phyloP scores from a whole-genome alignment of 2,797 vertebrate genomes.

The Tamandua tetradactyla region DNA sequence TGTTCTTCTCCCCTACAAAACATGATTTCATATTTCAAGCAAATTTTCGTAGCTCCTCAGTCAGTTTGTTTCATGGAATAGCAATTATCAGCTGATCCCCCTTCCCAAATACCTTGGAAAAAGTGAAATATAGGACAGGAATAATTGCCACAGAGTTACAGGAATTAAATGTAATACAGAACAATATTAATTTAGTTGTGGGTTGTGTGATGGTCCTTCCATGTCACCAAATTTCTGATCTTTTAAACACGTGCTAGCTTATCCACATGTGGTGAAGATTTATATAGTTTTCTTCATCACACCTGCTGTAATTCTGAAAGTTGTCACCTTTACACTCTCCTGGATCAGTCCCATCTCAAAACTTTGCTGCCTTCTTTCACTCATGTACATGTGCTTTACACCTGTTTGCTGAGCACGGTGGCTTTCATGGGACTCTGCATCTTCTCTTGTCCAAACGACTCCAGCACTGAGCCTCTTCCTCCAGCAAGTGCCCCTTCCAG shows the following conservation, averaged over 20 bases:
- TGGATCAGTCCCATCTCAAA: not conserved
- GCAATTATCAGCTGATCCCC: no score
- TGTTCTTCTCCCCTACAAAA: not conserved
- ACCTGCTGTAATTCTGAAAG: not conserved
- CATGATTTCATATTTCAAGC: not conserved
- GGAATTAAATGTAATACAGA: not conserved
- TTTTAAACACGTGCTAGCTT: not conserved
- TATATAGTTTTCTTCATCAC: not conserved
- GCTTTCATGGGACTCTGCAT: not conserved
- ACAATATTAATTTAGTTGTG: no score
- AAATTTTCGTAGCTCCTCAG: not conserved
- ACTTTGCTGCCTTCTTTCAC: not conserved
- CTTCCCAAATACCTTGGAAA: no score
- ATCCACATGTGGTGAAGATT: not conserved
- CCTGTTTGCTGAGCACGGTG: not conserved
- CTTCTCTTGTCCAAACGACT: not conserved
- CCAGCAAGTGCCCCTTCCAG: not conserved
- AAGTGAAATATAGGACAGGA: not conserved
- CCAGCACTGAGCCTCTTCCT: not conserved
- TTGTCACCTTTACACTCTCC: not conserved
- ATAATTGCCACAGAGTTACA: not conserved
- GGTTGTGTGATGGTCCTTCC: not conserved
- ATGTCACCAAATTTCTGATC: not conserved
- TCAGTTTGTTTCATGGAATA: not conserved
- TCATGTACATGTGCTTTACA: not conserved